Evolutionary conservation across 2,888 invertebrate genomes (phyloP).

Genomic region (Eristalis pertinax): DNA sequence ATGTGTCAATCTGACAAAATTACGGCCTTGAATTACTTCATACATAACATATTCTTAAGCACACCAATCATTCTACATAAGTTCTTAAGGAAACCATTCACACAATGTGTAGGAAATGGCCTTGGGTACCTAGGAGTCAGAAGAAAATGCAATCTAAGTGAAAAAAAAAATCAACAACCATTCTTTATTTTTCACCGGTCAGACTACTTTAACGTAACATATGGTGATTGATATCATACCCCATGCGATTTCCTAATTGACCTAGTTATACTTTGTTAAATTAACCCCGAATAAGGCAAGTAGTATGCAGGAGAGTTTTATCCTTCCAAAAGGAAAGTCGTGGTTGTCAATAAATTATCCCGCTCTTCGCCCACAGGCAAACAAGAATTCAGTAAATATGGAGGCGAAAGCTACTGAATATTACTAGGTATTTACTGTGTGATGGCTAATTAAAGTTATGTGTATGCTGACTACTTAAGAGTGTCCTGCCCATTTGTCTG

Average conservation of each 20-base stretch:
- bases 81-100: neutral
- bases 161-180: constrained; percentile 1
- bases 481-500: neutral
- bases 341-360: neutral
- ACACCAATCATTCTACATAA: too few species aligned
- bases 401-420: neutral
- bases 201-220: neutral
- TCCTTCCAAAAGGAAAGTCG: neutral
- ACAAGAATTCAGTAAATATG: neutral
- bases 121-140: neutral
- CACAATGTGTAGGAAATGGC: neutral
- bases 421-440: neutral
- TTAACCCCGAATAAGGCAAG: neutral
- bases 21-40: too few species aligned
- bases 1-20: too few species aligned
- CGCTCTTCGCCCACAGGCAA: neutral
- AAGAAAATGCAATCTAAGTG: too few species aligned
- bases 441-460: neutral
- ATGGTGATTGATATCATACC: constrained; percentile 21
- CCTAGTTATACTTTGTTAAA: neutral
- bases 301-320: neutral
- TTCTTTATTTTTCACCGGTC: neutral
- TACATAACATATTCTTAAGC: too few species aligned
- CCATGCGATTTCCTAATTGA: neutral
- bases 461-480: neutral